Conservation (phyloP, 2,797 vertebrate genomes). For the Semotilus atromaculatus region DNA sequence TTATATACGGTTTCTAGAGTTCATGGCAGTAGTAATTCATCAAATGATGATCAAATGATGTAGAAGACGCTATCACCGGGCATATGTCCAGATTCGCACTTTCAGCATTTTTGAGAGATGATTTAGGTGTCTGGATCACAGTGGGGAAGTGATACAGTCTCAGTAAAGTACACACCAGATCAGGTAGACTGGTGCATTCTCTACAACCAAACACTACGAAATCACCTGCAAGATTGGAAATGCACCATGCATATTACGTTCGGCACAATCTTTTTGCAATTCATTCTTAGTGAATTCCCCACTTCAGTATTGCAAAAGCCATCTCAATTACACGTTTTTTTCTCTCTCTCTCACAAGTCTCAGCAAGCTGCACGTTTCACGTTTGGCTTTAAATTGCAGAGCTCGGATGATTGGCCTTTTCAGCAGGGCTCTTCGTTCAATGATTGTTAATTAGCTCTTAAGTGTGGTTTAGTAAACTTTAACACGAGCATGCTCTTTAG, state of each 20-base stretch:
- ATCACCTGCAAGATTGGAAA: background rate
- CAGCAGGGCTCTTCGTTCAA: slow-evolving; percentile 41
- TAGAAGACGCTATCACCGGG: background rate
- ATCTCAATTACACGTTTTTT: background rate
- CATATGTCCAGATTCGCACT: slow-evolving; percentile 3
- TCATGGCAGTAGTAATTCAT: background rate
- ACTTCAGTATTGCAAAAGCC: background rate
- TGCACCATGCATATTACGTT: background rate
- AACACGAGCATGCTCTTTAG: slow-evolving; percentile 25
- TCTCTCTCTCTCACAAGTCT: background rate
- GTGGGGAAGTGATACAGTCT: background rate
- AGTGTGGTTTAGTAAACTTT: slow-evolving; percentile 44
- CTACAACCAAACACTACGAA: background rate
- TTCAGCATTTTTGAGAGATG: background rate
- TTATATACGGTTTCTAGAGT: background rate
- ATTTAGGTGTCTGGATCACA: background rate
- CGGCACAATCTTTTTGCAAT: background rate
- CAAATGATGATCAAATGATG: slow-evolving; percentile 14
- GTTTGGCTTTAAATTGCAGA: slow-evolving; percentile 31
- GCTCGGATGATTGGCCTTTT: background rate
- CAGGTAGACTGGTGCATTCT: background rate
- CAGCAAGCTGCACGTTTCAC: background rate
- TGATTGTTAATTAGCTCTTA: slow-evolving; percentile 55
- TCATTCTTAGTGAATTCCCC: background rate
- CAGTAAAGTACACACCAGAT: background rate